Base-by-base conservation (phyloP, 2,797 vertebrate genomes). In the Galagoides demidoff region DNA sequence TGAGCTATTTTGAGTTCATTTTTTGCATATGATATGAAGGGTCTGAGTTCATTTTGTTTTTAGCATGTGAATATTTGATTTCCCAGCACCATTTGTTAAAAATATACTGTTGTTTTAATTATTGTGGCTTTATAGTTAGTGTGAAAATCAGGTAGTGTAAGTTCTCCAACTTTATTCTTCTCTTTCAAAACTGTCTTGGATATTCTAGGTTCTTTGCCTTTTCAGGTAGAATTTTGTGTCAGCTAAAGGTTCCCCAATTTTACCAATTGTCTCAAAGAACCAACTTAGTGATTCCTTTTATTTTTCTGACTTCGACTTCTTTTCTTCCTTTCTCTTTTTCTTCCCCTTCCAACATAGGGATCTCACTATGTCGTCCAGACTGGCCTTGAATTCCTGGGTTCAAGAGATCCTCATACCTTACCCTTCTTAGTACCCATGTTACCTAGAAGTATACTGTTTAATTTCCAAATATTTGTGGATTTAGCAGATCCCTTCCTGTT, bases 251-350 rank as follows among this genome's bases (percentile, higher is more conserved):
- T 78, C 70, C 78, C 45, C n/a, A 37, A 45, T 81, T 83, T 85
- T 84, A 27, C 49, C 31, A 13, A 73, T 34, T 63, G 85, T 95
- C 92, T 74, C 90, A 95, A 94, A 93, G 45, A 95, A 64, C 22
- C 57, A 81, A 74, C 9, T 34, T 71, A 52, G 11, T 68, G 34
- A 71, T 59, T 71, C 81, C 7, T 31, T 68, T 89, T 85, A 43
- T 76, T 90, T 59, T 64, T 94, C 52, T 52, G 6, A 89, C 12
- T 86, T 59, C 74, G 6, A 89, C 12, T 86, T 59, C 74, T 86
- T 85, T 43, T 63, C 9, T 85, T 93, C 43, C 92, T 86, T 57
- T 63, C 57, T 11, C 83, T 63, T 77, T 85, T 81, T 57, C 74
- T 9, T 86, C 83, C 3, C 49, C 68, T 82, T 94, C 49, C 90